phyloP scores from a whole-genome alignment of 2,113 vertebrate species.

The Phaethornis superciliosus region DNA sequence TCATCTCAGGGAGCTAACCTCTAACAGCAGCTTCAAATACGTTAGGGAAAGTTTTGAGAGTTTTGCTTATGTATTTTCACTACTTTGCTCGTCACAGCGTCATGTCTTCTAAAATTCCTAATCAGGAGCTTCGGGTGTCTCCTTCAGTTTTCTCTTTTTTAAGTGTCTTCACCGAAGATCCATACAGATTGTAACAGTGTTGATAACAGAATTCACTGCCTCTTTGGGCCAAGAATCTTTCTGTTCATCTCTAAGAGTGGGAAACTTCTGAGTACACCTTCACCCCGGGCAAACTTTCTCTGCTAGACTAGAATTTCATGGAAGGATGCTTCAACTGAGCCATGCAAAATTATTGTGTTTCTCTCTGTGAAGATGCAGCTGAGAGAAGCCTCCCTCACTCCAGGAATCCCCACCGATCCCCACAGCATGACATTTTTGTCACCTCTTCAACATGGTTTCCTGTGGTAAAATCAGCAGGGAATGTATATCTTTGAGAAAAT shows the following conservation, averaged over 20 bases:
- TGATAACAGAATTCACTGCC: neutral
- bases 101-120: neutral
- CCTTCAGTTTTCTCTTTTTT: neutral
- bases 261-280: neutral
- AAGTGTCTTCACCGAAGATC: neutral
- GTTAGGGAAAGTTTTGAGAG: neutral
- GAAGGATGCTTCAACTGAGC: constrained; percentile 32
- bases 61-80: neutral
- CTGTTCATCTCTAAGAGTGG: constrained; percentile 3
- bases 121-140: neutral
- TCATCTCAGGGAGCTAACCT: constrained; percentile 43
- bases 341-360: constrained; percentile 18
- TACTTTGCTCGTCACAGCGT: neutral
- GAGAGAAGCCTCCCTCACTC: neutral
- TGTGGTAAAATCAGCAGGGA: constrained; percentile 44
- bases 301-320: constrained; percentile 23
- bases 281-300: constrained; percentile 31
- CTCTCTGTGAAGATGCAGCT: neutral
- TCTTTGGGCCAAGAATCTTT: neutral
- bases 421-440: constrained; percentile 32
- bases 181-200: neutral
- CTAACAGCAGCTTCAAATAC: constrained; percentile 37
- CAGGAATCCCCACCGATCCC: constrained; percentile 1
- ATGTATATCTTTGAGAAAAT: neutral
- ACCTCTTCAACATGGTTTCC: neutral